Percentiles rank a stretch among this genome's conserved stretches.
Conservation (phyloP, 2,888 invertebrate species). For the Bruchidius siliquastri region DNA sequence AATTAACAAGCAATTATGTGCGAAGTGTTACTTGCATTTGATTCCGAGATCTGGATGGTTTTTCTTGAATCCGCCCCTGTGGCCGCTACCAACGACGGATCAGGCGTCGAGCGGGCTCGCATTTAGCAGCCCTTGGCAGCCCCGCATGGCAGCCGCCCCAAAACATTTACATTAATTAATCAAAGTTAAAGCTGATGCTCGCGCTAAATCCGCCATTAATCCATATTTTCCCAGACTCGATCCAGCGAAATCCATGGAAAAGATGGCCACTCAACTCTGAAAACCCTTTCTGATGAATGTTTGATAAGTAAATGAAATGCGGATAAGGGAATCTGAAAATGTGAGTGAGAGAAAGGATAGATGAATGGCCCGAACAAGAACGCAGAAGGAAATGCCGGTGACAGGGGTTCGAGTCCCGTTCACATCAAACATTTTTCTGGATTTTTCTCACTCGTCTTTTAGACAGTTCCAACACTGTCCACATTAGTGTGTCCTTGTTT, state of each 20-base stretch:
- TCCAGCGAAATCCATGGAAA: not conserved
- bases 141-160: slow-evolving; percentile 4
- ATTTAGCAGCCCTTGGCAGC: slow-evolving; percentile 2
- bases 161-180: slow-evolving; percentile 10
- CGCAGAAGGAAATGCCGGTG: too few species aligned
- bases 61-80: not conserved
- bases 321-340: not conserved
- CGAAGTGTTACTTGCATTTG: too few species aligned
- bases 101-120: not conserved
- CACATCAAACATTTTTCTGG: too few species aligned
- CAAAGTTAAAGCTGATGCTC: slow-evolving; percentile 5
- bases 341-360: too few species aligned
- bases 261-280: not conserved
- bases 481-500: too few species aligned
- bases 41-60: too few species aligned
- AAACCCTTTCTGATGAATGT: not conserved
- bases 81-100: not conserved
- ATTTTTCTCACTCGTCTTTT: too few species aligned
- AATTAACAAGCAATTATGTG: too few species aligned
- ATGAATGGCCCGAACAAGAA: too few species aligned
- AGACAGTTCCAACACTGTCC: too few species aligned
- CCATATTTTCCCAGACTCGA: slow-evolving; percentile 3
- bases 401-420: too few species aligned
- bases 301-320: not conserved
- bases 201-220: slow-evolving; percentile 7